phyloP scores from a whole-genome alignment of 2,113 vertebrate species.

The Oryzias woworae region DNA sequence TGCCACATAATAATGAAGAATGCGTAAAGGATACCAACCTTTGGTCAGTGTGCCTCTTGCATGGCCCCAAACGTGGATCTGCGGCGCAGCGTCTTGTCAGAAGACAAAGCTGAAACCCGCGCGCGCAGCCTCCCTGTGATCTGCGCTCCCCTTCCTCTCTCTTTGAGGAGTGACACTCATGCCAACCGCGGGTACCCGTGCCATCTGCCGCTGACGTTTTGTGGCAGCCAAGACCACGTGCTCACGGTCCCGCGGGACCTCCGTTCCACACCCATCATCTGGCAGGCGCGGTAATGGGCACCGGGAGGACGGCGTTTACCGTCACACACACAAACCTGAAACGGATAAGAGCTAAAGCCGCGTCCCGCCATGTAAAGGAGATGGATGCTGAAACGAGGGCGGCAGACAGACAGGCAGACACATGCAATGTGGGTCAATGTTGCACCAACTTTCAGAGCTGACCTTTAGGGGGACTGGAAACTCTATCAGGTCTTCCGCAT shows the following conservation, averaged over 20 bases:
- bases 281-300: conserved; percentile 98
- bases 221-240: conserved; percentile 97
- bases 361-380: conserved; percentile 16
- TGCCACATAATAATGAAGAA: not conserved
- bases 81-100: conserved; percentile 80
- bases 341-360: conserved; percentile 80
- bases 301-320: conserved; percentile 96
- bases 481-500: too few relatives aligned
- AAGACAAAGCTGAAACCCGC: conserved; percentile 79
- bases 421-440: not conserved
- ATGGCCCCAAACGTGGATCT: conserved; percentile 88
- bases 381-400: conserved; percentile 23
- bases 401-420: not conserved
- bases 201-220: conserved; percentile 99
- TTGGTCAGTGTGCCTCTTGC: conserved; percentile 87
- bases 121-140: conserved; percentile 80
- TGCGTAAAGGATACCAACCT: conserved; percentile 76
- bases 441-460: too few relatives aligned
- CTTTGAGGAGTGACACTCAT: conserved; percentile 98
- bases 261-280: conserved; percentile 97
- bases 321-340: conserved; percentile 90
- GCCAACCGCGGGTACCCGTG: conserved; percentile 99
- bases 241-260: conserved; percentile 90
- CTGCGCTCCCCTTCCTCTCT: conserved; percentile 59
- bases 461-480: too few relatives aligned